Percentiles rank a stretch among this genome's conserved stretches.
Evolutionary conservation across 1,140 invertebrate genomes (phyloP).

Genomic region (Lepidurus apus): DNA sequence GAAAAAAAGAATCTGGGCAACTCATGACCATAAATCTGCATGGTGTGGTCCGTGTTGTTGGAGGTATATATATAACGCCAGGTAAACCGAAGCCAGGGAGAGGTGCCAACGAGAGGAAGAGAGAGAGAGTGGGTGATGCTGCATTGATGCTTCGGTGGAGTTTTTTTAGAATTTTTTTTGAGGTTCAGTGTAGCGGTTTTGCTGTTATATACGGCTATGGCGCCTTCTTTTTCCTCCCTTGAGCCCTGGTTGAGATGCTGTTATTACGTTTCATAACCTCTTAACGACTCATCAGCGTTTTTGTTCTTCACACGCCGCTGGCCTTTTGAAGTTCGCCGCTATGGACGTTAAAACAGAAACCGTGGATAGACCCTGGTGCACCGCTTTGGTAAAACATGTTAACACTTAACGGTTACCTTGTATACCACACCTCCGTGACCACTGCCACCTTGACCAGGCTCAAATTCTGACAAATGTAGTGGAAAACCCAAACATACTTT

Average conservation of each 20-base stretch:
- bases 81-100: not conserved
- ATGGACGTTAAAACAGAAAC: not conserved
- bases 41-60: not conserved
- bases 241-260: conserved; percentile 7
- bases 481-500: not conserved
- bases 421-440: not conserved
- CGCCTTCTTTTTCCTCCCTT: not conserved
- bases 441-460: not conserved
- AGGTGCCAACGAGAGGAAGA: not conserved
- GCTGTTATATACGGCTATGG: not conserved
- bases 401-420: conserved; percentile 15
- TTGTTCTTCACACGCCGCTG: conserved; percentile 13
- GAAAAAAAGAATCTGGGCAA: conserved; percentile 4
- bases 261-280: conserved; percentile 22
- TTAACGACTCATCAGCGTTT: conserved; percentile 21
- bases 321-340: conserved; percentile 9
- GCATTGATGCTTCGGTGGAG: not conserved
- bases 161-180: not conserved
- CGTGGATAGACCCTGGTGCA: not conserved
- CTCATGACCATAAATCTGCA: conserved; percentile 21
- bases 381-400: conserved; percentile 4
- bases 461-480: not conserved
- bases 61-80: not conserved
- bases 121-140: not conserved
- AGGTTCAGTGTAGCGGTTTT: not conserved